These are phyloP conservation scores for Eupithecia tripunctaria DNA, from an alignment of 2,888 invertebrate species.

Conservation along the genomic window DNA sequence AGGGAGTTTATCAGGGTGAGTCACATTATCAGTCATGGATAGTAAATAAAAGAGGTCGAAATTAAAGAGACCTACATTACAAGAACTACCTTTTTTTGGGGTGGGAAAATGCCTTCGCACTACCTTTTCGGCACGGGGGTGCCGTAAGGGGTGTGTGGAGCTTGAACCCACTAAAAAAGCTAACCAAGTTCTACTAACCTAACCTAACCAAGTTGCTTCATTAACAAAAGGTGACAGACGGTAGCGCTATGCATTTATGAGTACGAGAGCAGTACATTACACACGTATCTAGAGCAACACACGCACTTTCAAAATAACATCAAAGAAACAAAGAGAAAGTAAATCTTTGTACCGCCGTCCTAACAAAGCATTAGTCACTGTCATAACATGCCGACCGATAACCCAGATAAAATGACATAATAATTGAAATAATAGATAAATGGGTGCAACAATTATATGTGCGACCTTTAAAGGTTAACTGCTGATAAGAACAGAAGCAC, in stretches of 20 bases:
- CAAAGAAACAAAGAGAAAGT: conserved; percentile 15
- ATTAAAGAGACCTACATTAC: not conserved
- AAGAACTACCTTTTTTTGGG: too few relatives aligned
- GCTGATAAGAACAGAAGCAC: conserved; percentile 23
- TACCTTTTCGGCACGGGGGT: too few relatives aligned
- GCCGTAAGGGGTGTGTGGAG: too few relatives aligned
- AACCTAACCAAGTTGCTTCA: not conserved
- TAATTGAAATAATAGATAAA: conserved; percentile 42
- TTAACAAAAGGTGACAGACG: conserved; percentile 7
- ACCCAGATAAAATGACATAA: conserved; percentile 42
- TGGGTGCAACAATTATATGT: conserved; percentile 43
- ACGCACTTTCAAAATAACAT: conserved; percentile 16
- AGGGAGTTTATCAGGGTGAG: too few relatives aligned
- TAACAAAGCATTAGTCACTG: conserved; percentile 23
- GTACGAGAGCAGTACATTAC: conserved; percentile 4
- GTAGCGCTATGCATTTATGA: conserved; percentile 10
- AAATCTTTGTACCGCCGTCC: conserved; percentile 2
- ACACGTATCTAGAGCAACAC: conserved; percentile 4
- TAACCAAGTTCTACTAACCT: too few relatives aligned
- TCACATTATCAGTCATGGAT: too few relatives aligned
- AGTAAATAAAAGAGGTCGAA: not conserved
- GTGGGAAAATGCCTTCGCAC: too few relatives aligned
- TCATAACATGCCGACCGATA: conserved; percentile 29
- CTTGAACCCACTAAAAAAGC: too few relatives aligned
- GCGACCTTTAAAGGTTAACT: conserved; percentile 61